Percentiles rank a stretch among this genome's conserved stretches.
Conservation (phyloP, 2,888 invertebrate species). For the Drosophila siamana region DNA sequence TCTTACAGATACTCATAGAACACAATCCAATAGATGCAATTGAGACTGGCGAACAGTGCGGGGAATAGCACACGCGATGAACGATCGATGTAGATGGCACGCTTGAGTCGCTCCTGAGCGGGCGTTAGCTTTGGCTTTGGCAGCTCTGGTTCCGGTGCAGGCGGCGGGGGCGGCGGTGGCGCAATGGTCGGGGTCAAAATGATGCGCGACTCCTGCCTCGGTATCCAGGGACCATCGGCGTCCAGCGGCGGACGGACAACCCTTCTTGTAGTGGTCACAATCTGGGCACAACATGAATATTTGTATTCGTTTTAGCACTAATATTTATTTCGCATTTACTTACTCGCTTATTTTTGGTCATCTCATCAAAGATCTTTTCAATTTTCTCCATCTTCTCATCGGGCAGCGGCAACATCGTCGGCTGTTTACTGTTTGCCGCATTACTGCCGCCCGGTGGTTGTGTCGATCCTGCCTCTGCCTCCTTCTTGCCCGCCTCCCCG, state of each 20-base stretch:
- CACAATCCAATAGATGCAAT: slow-evolving; percentile 90
- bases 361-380: slow-evolving; percentile 85
- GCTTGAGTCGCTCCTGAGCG: slow-evolving; percentile 88
- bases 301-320: background rate
- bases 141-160: slow-evolving; percentile 83
- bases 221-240: slow-evolving; percentile 85
- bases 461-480: slow-evolving; percentile 66
- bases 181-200: slow-evolving; percentile 83
- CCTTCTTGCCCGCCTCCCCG: slow-evolving; percentile 80
- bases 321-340: slow-evolving; percentile 25
- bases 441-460: slow-evolving; percentile 61
- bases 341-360: slow-evolving; percentile 84
- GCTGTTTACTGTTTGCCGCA: slow-evolving; percentile 57
- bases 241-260: slow-evolving; percentile 82
- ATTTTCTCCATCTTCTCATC: slow-evolving; percentile 84
- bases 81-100: slow-evolving; percentile 90
- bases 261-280: slow-evolving; percentile 77
- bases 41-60: slow-evolving; percentile 89
- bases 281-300: slow-evolving; percentile 34
- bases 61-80: slow-evolving; percentile 90
- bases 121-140: slow-evolving; percentile 85
- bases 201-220: slow-evolving; percentile 84
- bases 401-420: slow-evolving; percentile 69
- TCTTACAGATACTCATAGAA: slow-evolving; percentile 90
- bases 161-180: slow-evolving; percentile 77